Evolutionary conservation across 2,113 vertebrate species (phyloP).

Genomic region (Lycaon pictus): DNA sequence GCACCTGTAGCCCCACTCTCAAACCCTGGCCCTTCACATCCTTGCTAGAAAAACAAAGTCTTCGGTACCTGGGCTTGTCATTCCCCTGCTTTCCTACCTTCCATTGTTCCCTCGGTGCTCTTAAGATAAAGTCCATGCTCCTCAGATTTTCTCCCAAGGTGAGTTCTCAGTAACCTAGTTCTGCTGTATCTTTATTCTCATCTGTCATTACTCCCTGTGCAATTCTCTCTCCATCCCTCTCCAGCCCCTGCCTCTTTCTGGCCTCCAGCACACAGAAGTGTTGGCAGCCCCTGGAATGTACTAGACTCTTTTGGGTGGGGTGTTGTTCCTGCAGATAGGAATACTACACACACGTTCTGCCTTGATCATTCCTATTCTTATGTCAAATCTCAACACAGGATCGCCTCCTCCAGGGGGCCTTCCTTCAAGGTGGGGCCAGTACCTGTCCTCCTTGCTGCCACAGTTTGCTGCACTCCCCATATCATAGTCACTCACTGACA

Average conservation of each 20-base stretch:
- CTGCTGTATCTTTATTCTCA: background rate
- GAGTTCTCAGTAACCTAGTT: background rate
- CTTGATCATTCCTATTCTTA: background rate
- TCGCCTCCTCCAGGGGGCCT: background rate
- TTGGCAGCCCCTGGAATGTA: background rate
- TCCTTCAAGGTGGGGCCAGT: background rate
- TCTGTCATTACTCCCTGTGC: background rate
- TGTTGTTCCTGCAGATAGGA: background rate
- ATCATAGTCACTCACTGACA: background rate
- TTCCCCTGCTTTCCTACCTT: background rate
- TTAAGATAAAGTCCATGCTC: background rate
- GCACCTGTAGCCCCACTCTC: background rate
- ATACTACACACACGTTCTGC: rapidly evolving
- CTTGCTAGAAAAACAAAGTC: background rate
- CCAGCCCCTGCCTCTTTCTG: rapidly evolving
- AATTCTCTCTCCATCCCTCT: no score
- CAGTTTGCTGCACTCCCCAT: background rate
- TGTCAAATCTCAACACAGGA: background rate
- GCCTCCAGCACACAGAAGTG: background rate
- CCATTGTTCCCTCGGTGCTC: background rate
- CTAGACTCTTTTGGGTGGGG: background rate
- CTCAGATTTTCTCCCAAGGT: background rate
- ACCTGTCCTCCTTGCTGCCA: rapidly evolving
- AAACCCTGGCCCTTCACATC: background rate
- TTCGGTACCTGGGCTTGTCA: background rate